A percentile compares a stretch with the other conserved stretches of the same genome.
Evolutionary conservation across 1,140 invertebrate species (phyloP).

Genomic region (Coptotermes formosanus): DNA sequence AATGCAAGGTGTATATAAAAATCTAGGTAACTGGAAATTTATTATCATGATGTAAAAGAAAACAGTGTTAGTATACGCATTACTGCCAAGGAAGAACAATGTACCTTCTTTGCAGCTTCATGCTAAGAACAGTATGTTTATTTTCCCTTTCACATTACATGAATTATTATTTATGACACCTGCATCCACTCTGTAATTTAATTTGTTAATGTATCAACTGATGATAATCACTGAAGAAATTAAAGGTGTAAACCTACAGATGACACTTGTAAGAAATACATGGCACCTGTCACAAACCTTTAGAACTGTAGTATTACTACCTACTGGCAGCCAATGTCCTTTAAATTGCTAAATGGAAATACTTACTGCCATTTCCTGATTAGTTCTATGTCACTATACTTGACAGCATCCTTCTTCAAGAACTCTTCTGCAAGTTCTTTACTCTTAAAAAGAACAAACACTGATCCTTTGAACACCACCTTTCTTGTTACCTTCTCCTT

Average conservation of each 20-base stretch:
- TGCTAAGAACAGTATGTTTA: neutral
- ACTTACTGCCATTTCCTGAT: slow-evolving; percentile 70
- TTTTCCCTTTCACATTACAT: neutral
- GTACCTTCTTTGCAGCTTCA: neutral
- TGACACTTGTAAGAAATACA: too few species aligned
- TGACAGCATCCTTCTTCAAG: slow-evolving; percentile 61
- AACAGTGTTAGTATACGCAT: neutral
- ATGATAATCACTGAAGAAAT: too few species aligned
- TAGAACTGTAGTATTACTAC: too few species aligned
- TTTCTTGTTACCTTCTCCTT: slow-evolving; percentile 63
- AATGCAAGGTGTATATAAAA: neutral
- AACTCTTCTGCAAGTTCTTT: slow-evolving; percentile 69
- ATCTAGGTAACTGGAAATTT: neutral
- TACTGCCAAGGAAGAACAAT: neutral
- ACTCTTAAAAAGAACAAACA: slow-evolving; percentile 80
- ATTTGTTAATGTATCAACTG: too few species aligned
- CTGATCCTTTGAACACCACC: slow-evolving; percentile 81
- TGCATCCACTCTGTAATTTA: too few species aligned
- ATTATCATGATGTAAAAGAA: neutral
- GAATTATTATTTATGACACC: too few species aligned
- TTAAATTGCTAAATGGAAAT: neutral
- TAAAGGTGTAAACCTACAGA: too few species aligned
- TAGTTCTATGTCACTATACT: slow-evolving; percentile 70
- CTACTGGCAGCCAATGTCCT: too few species aligned
- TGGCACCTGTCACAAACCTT: too few species aligned